A percentile compares a stretch with the other conserved stretches of the same genome.
Evolutionary conservation across 2,113 vertebrate species (phyloP).

Genomic region (Fregetta grallaria): DNA sequence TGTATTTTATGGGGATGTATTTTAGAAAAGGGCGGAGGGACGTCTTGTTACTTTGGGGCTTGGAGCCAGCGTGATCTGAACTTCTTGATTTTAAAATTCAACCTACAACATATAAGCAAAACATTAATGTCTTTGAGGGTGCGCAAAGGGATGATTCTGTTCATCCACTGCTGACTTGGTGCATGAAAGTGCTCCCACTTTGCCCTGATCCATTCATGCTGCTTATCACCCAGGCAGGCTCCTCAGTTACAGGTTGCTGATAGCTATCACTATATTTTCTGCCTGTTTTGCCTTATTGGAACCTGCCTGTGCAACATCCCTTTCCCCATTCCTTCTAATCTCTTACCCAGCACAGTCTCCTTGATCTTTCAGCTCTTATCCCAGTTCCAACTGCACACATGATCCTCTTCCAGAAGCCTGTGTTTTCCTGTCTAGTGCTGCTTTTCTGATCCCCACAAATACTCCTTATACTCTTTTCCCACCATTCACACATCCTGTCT

Average conservation of each 20-base stretch:
- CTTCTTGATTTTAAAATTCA: background rate
- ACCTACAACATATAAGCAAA: background rate
- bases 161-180: background rate
- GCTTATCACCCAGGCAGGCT: background rate
- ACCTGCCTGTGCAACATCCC: accelerated
- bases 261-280: background rate
- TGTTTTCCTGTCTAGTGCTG: background rate
- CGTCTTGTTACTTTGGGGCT: background rate
- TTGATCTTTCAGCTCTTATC: background rate
- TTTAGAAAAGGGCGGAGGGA: background rate
- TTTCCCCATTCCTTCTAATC: background rate
- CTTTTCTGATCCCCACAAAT: background rate
- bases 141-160: background rate
- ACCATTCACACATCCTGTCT: background rate
- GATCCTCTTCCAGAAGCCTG: background rate
- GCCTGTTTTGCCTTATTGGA: background rate
- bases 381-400: background rate
- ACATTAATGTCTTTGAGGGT: background rate
- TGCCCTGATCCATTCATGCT: background rate
- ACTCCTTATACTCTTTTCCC: background rate
- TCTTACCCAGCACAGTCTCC: background rate
- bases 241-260: background rate
- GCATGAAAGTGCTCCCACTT: background rate
- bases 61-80: background rate
- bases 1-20: background rate